Percentiles rank a stretch among this genome's conserved stretches.
These are phyloP conservation scores for Oligia strigilis DNA, from an alignment of 2,888 invertebrate species.

Conservation along the genomic window DNA sequence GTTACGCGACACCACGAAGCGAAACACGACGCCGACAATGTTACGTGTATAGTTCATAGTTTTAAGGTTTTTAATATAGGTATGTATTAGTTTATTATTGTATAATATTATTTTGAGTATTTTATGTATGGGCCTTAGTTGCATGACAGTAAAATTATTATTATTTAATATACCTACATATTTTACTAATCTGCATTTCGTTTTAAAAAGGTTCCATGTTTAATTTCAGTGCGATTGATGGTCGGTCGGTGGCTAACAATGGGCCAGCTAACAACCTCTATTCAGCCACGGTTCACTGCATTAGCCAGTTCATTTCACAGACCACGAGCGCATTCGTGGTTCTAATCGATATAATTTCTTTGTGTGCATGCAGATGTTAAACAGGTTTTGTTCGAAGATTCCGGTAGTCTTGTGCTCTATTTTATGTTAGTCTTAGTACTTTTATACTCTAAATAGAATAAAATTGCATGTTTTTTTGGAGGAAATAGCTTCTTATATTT, in stretches of 20 bases:
- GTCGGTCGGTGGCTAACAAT: constrained; percentile 31
- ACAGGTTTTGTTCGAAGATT: background rate
- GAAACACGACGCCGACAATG: no score
- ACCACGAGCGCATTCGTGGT: constrained; percentile 15
- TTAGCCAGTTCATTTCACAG: constrained; percentile 65
- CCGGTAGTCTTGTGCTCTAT: background rate
- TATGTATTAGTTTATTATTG: no score
- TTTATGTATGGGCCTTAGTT: no score
- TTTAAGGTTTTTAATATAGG: no score
- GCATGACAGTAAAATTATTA: no score
- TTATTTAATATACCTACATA: no score
- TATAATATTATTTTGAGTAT: no score
- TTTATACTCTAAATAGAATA: background rate
- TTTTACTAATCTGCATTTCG: background rate
- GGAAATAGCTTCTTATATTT: background rate
- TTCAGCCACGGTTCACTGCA: constrained; percentile 65
- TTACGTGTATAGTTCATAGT: no score
- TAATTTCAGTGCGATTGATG: constrained; percentile 25
- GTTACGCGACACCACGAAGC: no score
- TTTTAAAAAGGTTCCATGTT: constrained; percentile 1
- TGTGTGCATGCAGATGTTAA: constrained; percentile 11
- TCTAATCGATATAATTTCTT: constrained; percentile 35
- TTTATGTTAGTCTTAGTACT: background rate
- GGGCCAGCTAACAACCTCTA: constrained; percentile 3
- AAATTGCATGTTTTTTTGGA: no score